These are phyloP conservation scores for Timandra comae DNA, from an alignment of 2,888 invertebrate genomes.

Conservation along the genomic window DNA sequence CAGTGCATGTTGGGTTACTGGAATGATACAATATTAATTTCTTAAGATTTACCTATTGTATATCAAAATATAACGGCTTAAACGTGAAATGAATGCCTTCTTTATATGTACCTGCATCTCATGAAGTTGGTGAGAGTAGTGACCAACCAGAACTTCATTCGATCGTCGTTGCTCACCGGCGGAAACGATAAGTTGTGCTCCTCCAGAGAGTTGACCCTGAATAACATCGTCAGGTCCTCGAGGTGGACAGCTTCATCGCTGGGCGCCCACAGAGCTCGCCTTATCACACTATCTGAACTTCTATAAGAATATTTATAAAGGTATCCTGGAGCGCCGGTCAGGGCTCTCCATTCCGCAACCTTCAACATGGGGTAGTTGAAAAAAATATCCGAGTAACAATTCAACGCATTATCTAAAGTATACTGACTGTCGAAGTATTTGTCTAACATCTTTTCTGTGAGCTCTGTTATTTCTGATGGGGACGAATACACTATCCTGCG, in stretches of 20 bases:
- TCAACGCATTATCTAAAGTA: not conserved
- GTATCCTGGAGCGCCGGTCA: conserved; percentile 37
- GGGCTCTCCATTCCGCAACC: conserved; percentile 7
- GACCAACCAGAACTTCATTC: conserved; percentile 20
- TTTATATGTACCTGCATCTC: conserved; percentile 13
- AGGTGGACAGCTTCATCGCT: conserved; percentile 48
- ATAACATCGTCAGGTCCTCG: conserved; percentile 61
- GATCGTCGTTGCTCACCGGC: conserved; percentile 7
- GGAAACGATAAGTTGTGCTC: conserved; percentile 2
- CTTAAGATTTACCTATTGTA: too few species aligned
- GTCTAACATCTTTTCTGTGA: not conserved
- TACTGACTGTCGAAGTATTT: not conserved
- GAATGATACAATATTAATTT: too few species aligned
- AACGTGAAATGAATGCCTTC: too few species aligned
- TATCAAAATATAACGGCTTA: too few species aligned
- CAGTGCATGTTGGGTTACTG: not conserved
- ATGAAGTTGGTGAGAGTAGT: conserved; percentile 18
- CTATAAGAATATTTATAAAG: conserved; percentile 59
- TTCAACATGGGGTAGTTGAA: conserved; percentile 15
- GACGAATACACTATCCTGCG: too few species aligned
- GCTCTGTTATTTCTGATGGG: too few species aligned
- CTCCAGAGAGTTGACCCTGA: conserved; percentile 22
- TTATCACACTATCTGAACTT: conserved; percentile 49
- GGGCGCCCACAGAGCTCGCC: conserved; percentile 23
- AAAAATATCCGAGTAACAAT: not conserved